A percentile compares a stretch with the other conserved stretches of the same genome.
phyloP scores from a whole-genome alignment of 2,888 invertebrate species.

The Drosophila incognita region DNA sequence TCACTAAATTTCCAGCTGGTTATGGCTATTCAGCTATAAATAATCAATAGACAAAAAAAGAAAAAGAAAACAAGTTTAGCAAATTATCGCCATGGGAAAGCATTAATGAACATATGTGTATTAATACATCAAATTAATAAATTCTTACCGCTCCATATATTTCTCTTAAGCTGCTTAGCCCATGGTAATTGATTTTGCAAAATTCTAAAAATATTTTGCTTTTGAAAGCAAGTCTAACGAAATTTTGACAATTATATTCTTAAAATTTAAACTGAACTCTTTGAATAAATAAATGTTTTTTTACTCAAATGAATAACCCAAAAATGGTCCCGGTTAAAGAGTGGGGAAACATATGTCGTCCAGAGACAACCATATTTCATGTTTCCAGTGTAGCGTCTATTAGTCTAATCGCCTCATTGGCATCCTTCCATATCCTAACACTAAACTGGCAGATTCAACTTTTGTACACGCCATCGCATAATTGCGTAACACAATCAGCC shows the following conservation, averaged over 20 bases:
- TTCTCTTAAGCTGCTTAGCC: background rate
- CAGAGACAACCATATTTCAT: background rate
- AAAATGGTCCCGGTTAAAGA: background rate
- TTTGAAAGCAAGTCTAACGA: background rate
- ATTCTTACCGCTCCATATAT: background rate
- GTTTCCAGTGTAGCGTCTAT: constrained; percentile 6
- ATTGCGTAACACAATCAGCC: constrained; percentile 66
- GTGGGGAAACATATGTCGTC: background rate
- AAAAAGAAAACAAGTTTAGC: background rate
- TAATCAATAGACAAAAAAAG: background rate
- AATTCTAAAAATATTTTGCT: too few species aligned
- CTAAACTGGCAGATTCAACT: constrained; percentile 21
- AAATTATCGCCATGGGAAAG: background rate
- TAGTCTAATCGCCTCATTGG: constrained; percentile 21
- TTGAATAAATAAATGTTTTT: background rate
- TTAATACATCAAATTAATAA: background rate
- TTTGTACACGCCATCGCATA: constrained; percentile 31
- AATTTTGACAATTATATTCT: background rate
- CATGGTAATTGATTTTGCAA: background rate
- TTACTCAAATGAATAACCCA: background rate
- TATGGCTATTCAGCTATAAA: background rate
- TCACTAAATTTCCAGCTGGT: background rate
- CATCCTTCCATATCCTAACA: constrained; percentile 13
- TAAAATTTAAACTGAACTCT: background rate
- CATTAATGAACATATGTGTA: background rate